Evolutionary conservation across 2,888 invertebrate species (phyloP).

Genomic region (Chouioia cunea): DNA sequence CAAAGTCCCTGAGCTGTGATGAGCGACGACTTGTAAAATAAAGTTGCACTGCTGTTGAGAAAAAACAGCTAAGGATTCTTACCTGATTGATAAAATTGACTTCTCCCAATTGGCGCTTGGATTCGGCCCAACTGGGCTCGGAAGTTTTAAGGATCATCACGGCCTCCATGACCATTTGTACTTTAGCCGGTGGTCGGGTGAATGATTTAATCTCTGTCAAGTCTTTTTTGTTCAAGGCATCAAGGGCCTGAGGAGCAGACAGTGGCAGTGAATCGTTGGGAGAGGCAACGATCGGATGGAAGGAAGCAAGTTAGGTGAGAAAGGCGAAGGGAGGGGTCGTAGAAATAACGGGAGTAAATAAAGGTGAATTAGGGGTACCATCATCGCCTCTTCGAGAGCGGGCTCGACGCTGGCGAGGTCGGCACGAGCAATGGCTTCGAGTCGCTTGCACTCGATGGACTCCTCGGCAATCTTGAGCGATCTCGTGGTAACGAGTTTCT

Average conservation of each 20-base stretch:
- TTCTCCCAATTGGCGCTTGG: constrained; percentile 87
- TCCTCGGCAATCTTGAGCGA: constrained; percentile 83
- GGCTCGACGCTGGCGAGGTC: constrained; percentile 90
- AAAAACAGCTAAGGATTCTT: neutral
- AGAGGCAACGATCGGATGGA: too few relatives aligned
- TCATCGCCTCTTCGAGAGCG: constrained; percentile 85
- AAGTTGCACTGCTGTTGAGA: neutral
- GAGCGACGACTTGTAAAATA: neutral
- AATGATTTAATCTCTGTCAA: constrained; percentile 92
- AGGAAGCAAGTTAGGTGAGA: neutral
- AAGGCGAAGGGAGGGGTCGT: neutral
- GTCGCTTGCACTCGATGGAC: constrained; percentile 83
- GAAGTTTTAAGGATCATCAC: constrained; percentile 84
- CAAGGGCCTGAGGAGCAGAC: constrained; percentile 73
- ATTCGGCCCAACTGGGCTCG: constrained; percentile 89
- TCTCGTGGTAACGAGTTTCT: constrained; percentile 80
- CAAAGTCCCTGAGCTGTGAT: constrained; percentile 81
- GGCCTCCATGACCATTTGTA: constrained; percentile 91
- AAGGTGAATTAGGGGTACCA: constrained; percentile 59
- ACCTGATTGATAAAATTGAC: constrained; percentile 80
- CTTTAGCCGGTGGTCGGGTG: constrained; percentile 86
- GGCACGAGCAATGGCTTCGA: constrained; percentile 85
- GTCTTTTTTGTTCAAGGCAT: constrained; percentile 87
- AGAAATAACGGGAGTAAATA: constrained; percentile 18
- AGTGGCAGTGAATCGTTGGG: too few relatives aligned